These are phyloP conservation scores for Mythimna vitellina DNA, from an alignment of 2,888 invertebrate genomes.

Conservation along the genomic window DNA sequence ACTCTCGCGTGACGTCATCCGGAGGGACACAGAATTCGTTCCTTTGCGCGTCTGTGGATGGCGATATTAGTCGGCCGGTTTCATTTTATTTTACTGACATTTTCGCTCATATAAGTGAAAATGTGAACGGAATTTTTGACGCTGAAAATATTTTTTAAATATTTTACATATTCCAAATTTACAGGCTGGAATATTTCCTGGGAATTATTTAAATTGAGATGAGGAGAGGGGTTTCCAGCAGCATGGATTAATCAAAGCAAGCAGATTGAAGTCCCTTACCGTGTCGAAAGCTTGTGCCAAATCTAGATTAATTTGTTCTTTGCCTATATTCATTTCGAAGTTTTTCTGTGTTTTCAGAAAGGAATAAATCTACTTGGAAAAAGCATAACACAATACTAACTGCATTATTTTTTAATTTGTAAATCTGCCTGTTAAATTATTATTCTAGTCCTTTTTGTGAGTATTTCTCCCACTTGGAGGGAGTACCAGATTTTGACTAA, in stretches of 20 bases:
- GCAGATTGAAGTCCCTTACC: constrained; percentile 1
- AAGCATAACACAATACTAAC: neutral
- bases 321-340: neutral
- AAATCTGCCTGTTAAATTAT: no score
- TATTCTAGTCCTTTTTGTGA: no score
- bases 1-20: constrained; percentile 52
- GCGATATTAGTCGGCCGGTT: constrained; percentile 26
- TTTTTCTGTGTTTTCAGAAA: neutral
- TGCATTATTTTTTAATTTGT: neutral
- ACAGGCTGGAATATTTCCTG: neutral
- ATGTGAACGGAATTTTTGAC: constrained; percentile 11
- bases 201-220: constrained; percentile 40
- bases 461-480: no score
- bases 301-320: constrained; percentile 14
- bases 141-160: constrained; percentile 18
- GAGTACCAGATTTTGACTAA: no score
- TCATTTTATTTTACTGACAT: constrained; percentile 13
- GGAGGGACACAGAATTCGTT: constrained; percentile 49
- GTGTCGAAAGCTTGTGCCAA: constrained; percentile 4
- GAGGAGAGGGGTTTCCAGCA: neutral
- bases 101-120: constrained; percentile 16
- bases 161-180: constrained; percentile 30
- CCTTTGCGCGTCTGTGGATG: constrained; percentile 37
- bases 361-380: no score
- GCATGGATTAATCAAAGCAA: constrained; percentile 25